Evolutionary conservation across 2,888 invertebrate species (phyloP).

Genomic region (Cryptocheilus praepositus): DNA sequence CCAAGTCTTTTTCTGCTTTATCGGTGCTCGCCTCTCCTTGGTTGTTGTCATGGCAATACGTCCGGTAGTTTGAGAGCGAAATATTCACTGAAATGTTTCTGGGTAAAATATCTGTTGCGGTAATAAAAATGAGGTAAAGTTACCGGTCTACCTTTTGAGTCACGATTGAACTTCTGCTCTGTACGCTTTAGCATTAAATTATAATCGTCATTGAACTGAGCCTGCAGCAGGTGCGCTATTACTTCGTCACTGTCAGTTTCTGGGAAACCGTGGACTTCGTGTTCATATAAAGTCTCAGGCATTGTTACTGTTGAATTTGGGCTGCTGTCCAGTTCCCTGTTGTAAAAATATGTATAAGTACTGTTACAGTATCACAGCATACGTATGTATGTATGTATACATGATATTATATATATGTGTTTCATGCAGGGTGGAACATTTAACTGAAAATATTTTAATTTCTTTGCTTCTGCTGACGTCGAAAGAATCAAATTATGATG

Average conservation of each 20-base stretch:
- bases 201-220: constrained; percentile 91
- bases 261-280: constrained; percentile 42
- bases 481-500: no score
- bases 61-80: constrained; percentile 83
- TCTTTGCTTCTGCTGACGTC: no score
- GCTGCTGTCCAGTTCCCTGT: constrained; percentile 54
- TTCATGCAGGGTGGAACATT: no score
- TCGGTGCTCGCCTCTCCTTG: constrained; percentile 77
- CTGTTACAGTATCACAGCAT: background rate
- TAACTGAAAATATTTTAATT: no score
- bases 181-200: constrained; percentile 86
- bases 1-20: constrained; percentile 81
- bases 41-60: constrained; percentile 76
- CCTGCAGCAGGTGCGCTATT: constrained; percentile 92
- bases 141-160: constrained; percentile 76
- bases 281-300: constrained; percentile 35
- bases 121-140: constrained; percentile 1
- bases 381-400: no score
- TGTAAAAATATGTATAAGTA: constrained; percentile 2
- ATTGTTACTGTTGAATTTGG: background rate
- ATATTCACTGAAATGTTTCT: constrained; percentile 80
- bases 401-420: no score
- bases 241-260: constrained; percentile 80
- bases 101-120: constrained; percentile 38
- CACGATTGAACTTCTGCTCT: constrained; percentile 88